phyloP scores from a whole-genome alignment of 1,140 invertebrate species.

The Macrobrachium rosenbergii region DNA sequence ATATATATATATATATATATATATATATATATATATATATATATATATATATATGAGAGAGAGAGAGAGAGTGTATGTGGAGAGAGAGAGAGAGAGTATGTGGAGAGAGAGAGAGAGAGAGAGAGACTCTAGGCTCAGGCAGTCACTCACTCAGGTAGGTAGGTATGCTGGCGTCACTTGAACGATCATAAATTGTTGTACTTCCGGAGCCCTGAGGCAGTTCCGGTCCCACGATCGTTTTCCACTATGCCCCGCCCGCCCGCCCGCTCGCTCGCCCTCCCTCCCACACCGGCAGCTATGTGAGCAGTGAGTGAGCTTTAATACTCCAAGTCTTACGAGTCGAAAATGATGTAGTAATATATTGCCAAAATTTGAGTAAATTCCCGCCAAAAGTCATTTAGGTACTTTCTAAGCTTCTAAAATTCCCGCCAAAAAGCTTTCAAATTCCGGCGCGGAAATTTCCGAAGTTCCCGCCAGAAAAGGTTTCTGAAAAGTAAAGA shows the following conservation, averaged over 20 bases:
- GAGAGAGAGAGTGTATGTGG: background rate
- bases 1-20: background rate
- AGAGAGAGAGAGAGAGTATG: background rate
- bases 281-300: background rate
- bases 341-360: too few relatives aligned
- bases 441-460: too few relatives aligned
- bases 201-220: constrained; percentile 55
- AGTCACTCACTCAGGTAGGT: background rate
- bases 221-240: constrained; percentile 56
- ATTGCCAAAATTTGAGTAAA: too few relatives aligned
- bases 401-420: too few relatives aligned
- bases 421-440: too few relatives aligned
- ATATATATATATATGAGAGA: background rate
- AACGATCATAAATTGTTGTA: constrained; percentile 55
- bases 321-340: too few relatives aligned
- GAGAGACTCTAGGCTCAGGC: background rate
- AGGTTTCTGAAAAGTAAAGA: too few relatives aligned
- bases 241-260: background rate
- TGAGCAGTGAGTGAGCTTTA: too few relatives aligned
- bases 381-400: too few relatives aligned
- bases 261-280: too few relatives aligned
- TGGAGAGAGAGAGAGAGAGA: constrained; percentile 14
- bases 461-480: too few relatives aligned
- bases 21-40: background rate
- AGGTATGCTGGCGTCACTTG: constrained; percentile 40